A percentile compares a stretch with the other conserved stretches of the same genome.
Conservation (phyloP, 2,888 invertebrate species). For the Cacoxenus indagator region DNA sequence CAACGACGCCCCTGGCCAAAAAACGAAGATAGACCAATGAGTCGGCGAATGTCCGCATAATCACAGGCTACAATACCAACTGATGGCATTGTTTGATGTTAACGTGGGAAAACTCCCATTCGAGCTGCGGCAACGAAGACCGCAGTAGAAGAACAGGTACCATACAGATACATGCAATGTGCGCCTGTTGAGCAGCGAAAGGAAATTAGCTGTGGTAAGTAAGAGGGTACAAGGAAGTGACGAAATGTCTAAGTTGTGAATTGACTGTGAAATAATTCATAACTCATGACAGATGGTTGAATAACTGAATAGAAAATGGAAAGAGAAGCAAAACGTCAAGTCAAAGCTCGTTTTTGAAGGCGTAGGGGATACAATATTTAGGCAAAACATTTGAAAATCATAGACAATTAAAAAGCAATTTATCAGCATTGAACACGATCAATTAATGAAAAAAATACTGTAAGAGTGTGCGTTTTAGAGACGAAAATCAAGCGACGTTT, state of each 20-base stretch:
- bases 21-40: background rate
- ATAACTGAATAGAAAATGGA: background rate
- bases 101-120: conserved; percentile 15
- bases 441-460: conserved; percentile 18
- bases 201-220: background rate
- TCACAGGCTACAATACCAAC: background rate
- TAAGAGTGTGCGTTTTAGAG: conserved; percentile 16
- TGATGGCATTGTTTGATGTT: conserved; percentile 16
- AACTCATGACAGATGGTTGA: background rate
- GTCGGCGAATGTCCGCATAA: conserved; percentile 8
- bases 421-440: conserved; percentile 26
- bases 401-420: conserved; percentile 52
- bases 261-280: background rate
- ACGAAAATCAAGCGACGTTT: background rate
- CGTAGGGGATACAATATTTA: no score
- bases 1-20: background rate
- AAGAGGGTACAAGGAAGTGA: background rate
- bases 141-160: background rate
- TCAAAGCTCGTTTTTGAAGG: no score
- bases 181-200: background rate
- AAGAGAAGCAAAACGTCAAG: no score
- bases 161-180: background rate
- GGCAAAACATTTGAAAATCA: background rate
- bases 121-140: background rate
- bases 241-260: background rate